Base-by-base conservation (phyloP, 2,888 invertebrate genomes). In the Acleris laterana region DNA sequence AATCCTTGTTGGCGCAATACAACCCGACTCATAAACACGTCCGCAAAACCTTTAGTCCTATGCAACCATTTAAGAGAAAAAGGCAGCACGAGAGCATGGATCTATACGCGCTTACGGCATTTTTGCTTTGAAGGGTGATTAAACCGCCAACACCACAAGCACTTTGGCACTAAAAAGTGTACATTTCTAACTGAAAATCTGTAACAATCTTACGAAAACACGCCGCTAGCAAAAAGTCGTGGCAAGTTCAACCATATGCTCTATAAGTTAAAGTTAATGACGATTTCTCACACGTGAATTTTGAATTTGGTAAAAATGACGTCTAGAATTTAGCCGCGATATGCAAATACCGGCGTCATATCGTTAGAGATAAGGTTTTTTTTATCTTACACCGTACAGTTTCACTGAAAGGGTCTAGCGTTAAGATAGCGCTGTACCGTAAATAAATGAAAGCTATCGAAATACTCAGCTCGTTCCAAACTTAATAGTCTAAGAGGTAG, bases 401-500 rank as follows among this genome's bases (percentile, higher is more conserved):
- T 50, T 50, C 49, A 60, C 59, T 48, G 49, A 55, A 64, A 59
- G 64, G 59, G 20, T 60, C n/a, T 49, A 53, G 42, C 38, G 38
- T 19, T 46, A 52, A 57, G 53, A 60, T 32, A 19, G 25, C 42
- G 32, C 32, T 32, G 42, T 25, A 38, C 48, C 64, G 55, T 60
- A 60, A 59, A 64, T 59, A 64, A 64, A 53, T 64, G 56, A 56
- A 60, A 63, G 60, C 49, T 48, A 59, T 64, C 38, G 32, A 59
- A 64, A 60, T 60, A 55, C 53, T 64, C 55, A 25, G 64, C 59
- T 53, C 38, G 11, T 32, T 64, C 53, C 59, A 19, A 53, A 25
- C 53, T 42, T 32, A 11, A 32, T 32, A 32, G 32, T 11, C 11
- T 11, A 32, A 32, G 32, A 32, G 32, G 32, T 9, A 32, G 32